A percentile compares a stretch with the other conserved stretches of the same genome.
Conservation (phyloP, 2,888 invertebrate species). For the Cylloceria caligata region DNA sequence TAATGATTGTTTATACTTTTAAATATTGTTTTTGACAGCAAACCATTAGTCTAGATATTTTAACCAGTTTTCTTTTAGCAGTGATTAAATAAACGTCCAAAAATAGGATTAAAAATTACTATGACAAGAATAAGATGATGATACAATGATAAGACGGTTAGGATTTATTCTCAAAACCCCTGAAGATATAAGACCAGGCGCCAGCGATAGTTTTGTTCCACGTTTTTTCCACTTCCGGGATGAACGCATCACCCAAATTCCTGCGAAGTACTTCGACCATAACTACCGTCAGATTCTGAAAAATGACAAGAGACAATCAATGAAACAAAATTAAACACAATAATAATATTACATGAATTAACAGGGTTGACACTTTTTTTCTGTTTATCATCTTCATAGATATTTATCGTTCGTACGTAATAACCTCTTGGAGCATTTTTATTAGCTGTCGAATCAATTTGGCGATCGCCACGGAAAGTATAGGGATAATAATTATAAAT, state of each 20-base stretch:
- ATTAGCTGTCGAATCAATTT: no score
- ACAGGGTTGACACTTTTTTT: no score
- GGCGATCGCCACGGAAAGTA: no score
- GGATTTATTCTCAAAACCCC: conserved; percentile 56
- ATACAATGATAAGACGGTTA: conserved; percentile 33
- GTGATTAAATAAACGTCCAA: conserved; percentile 26
- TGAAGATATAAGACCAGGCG: conserved; percentile 65
- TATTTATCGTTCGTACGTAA: no score
- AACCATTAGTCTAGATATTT: conserved; percentile 27
- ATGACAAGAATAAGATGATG: conserved; percentile 1
- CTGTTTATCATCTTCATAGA: no score
- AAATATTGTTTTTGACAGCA: conserved; percentile 2
- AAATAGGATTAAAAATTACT: conserved; percentile 37
- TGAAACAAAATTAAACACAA: conserved; percentile 30
- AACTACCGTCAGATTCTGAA: conserved; percentile 84
- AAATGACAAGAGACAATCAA: no score
- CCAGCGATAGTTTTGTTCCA: conserved; percentile 83
- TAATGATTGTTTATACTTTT: conserved; percentile 12
- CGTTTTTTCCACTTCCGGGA: conserved; percentile 83
- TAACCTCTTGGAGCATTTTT: no score
- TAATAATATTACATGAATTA: neutral
- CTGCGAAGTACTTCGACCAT: conserved; percentile 83
- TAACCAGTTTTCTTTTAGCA: conserved; percentile 19
- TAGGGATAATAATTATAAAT: no score
- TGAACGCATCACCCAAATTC: conserved; percentile 84